Percentiles rank a stretch among this genome's conserved stretches.
phyloP scores from a whole-genome alignment of 1,140 invertebrate species.

The Delia radicum region DNA sequence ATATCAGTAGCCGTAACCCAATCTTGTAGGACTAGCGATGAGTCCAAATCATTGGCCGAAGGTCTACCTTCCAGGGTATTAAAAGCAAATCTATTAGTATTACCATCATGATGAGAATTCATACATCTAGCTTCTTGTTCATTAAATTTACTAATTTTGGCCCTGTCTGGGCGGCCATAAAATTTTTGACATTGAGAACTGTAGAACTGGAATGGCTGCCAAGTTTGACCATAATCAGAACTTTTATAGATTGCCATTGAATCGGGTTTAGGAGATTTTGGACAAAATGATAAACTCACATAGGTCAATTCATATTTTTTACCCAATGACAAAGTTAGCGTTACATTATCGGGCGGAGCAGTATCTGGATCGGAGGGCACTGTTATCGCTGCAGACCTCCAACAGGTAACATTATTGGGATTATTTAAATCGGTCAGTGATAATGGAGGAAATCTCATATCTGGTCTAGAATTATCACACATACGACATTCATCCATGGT shows the following conservation, averaged over 20 bases:
- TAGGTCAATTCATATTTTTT: constrained; percentile 99
- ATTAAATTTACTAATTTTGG: constrained; percentile 88
- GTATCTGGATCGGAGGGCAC: constrained; percentile 66
- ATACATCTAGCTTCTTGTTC: constrained; percentile 93
- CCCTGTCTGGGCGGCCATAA: constrained; percentile 79
- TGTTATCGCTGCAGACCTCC: constrained; percentile 87
- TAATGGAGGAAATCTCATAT: constrained; percentile 74
- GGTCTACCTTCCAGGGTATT: constrained; percentile 94
- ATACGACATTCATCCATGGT: constrained; percentile 73
- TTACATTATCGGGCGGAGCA: constrained; percentile 86
- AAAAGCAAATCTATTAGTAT: constrained; percentile 82
- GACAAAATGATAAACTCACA: constrained; percentile 94
- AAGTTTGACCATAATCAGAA: constrained; percentile 89
- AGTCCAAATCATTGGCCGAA: constrained; percentile 91
- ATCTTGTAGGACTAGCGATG: constrained; percentile 94
- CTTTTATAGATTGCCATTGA: constrained; percentile 97
- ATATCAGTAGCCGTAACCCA: constrained; percentile 99
- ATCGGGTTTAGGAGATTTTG: constrained; percentile 83
- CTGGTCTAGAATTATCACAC: constrained; percentile 81
- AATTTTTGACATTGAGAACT: constrained; percentile 86
- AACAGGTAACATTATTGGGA: constrained; percentile 95
- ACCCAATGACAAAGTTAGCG: constrained; percentile 84
- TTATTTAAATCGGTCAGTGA: constrained; percentile 97
- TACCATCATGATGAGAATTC: constrained; percentile 72
- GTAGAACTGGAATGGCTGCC: constrained; percentile 96